Base-by-base conservation (phyloP, 2,888 invertebrate species). In the Drosophila nr. fundita region DNA sequence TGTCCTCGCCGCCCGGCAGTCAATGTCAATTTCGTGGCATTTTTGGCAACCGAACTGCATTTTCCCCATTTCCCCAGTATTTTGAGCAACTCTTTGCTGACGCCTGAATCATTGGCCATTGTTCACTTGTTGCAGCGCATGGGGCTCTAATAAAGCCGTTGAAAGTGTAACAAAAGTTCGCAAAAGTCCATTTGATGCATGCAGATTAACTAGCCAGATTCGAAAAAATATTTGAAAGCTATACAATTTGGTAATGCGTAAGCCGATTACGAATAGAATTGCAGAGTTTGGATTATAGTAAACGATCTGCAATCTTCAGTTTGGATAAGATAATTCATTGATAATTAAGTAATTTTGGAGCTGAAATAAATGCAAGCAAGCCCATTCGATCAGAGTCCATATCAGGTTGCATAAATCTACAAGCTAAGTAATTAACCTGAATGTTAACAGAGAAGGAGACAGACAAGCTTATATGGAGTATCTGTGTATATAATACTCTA, bases 21-120 rank as follows among this genome's bases (percentile, higher is more conserved):
- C 78, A 63, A 79, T 75, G 79, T 75, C 76, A 78, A 75, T 78
- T 77, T 62, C 60, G 61, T 66, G 62, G 50, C 70, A 77, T 70
- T 69, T 59, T 68, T 27, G 68, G 60, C 40, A 42, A 69, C 18
- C 40, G 13, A 50, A 24, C 40, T 38, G 67, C 24, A 66, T 55
- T 66, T 38, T 24, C 30, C 27, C 32, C 45, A 8, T 66, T 55
- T 36, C 42, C 21, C 27, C 27, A 24, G 69, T 34, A 34, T 52
- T 24, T 36, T 50, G 50, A 27, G 45, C 45, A 27, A 10, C 54
- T 18, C 32, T 10, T 15, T n/a, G 38, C 18, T 40, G 57, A n/a
- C 40, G 21, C n/a, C 42, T 24, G 49, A 30, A 45, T 42, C 36
- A 49, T 72, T 50, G 34, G 29, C 57, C 8, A 42, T 45, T 68